Evolutionary conservation across 2,113 vertebrate genomes (phyloP).

Genomic region (Lophotis ruficrista): DNA sequence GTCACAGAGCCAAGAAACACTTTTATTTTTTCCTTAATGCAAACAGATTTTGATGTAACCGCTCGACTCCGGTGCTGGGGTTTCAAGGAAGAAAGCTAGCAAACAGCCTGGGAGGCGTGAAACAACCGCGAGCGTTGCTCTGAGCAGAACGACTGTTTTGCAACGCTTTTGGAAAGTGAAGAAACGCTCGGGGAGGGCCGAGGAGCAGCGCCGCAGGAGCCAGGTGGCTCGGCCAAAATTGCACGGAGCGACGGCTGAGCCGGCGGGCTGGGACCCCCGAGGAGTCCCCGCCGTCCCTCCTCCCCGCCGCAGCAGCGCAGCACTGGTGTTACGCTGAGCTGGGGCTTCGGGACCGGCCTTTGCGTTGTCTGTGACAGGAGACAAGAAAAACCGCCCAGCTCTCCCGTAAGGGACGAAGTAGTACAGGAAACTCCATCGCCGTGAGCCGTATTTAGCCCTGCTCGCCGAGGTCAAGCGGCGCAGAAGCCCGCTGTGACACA

Average conservation of each 20-base stretch:
- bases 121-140: not conserved
- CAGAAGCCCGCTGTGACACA: accelerated
- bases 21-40: not conserved
- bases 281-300: accelerated
- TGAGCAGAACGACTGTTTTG: not conserved
- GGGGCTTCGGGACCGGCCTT: not conserved
- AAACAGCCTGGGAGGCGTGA: not conserved
- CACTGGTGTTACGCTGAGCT: accelerated
- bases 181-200: not conserved
- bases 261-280: accelerated
- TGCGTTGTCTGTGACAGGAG: not conserved
- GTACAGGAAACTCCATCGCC: not conserved
- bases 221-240: not conserved
- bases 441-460: not conserved
- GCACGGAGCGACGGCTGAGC: not conserved
- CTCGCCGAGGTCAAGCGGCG: not conserved
- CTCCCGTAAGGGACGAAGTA: not conserved
- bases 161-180: not conserved
- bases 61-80: not conserved
- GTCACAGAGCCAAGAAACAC: not conserved
- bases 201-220: not conserved
- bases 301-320: not conserved
- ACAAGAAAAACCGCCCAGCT: not conserved
- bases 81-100: not conserved
- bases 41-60: not conserved